Conservation (phyloP, 1,140 invertebrate genomes). For the Drosophila nasuta region DNA sequence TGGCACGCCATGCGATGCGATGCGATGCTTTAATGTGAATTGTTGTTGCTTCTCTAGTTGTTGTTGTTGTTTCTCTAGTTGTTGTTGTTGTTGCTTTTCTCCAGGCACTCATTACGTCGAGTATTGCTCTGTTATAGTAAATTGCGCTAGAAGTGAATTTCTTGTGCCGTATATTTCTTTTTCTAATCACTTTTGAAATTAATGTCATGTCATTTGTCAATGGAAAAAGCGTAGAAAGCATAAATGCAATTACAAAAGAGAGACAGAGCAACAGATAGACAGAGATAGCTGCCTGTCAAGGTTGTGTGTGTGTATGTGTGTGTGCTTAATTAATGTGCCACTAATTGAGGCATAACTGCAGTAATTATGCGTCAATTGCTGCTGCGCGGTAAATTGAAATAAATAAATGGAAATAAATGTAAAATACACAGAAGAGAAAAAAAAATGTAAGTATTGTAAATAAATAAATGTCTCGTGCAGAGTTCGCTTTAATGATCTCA, state of each 20-base stretch:
- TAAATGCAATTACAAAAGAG: conserved; percentile 49
- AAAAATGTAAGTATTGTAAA: conserved; percentile 9
- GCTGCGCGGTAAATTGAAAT: conserved; percentile 34
- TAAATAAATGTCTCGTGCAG: conserved; percentile 26
- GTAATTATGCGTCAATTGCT: conserved; percentile 47
- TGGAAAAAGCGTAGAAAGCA: conserved; percentile 30
- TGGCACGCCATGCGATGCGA: conserved; percentile 70
- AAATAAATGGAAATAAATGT: conserved; percentile 31
- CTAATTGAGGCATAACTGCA: conserved; percentile 57
- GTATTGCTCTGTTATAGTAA: conserved; percentile 16
- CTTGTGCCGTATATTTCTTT: conserved; percentile 15
- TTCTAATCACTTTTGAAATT: conserved; percentile 50
- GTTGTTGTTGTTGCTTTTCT: conserved; percentile 41
- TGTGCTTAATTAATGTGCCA: conserved; percentile 49
- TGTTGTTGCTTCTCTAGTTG: background rate
- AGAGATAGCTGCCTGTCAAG: conserved; percentile 30
- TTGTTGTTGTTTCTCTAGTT: too few species aligned
- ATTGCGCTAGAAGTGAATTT: conserved; percentile 23
- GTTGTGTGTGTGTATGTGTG: conserved; percentile 23
- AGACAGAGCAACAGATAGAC: background rate
- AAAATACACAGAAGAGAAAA: conserved; percentile 5
- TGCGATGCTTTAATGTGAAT: conserved; percentile 55
- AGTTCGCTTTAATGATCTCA: conserved; percentile 24
- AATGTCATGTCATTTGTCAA: conserved; percentile 56
- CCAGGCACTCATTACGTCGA: conserved; percentile 30